These are phyloP conservation scores for Odontamblyopus lacepedii DNA, from an alignment of 2,797 vertebrate genomes.

Conservation along the genomic window DNA sequence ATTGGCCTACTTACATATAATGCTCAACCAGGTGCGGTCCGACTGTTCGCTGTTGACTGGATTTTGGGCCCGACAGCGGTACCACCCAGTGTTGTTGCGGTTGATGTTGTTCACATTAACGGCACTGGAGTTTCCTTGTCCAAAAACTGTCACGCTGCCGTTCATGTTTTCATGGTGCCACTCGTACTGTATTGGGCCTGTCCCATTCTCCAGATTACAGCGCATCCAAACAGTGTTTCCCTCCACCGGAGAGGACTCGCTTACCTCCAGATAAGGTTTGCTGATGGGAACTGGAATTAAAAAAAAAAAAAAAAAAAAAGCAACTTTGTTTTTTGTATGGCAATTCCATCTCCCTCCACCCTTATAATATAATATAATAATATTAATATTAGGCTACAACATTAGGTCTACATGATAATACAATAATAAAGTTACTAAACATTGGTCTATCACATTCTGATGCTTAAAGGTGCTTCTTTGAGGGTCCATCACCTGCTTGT, in stretches of 20 bases:
- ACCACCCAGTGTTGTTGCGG: constrained; percentile 87
- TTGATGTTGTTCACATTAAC: constrained; percentile 77
- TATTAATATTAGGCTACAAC: not conserved
- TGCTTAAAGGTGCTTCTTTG: not conserved
- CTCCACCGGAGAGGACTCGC: constrained; percentile 8
- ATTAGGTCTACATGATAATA: not conserved
- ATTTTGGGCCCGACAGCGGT: constrained; percentile 80
- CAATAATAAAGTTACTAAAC: not conserved
- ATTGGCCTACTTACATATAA: constrained; percentile 84
- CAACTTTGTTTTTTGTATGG: not conserved
- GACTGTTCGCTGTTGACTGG: constrained; percentile 83
- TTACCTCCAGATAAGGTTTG: constrained; percentile 7
- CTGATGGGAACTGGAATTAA: constrained; percentile 5
- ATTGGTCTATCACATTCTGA: not conserved
- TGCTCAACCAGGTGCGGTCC: constrained; percentile 79
- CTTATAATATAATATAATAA: not conserved
- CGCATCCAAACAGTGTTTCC: constrained; percentile 70
- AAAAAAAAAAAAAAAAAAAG: not conserved
- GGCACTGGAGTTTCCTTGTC: constrained; percentile 54
- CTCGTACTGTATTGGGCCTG: constrained; percentile 78
- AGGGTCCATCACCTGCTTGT: not conserved
- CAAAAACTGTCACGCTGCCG: constrained; percentile 58
- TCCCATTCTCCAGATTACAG: constrained; percentile 85
- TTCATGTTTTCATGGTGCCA: constrained; percentile 78
- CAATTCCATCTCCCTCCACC: not conserved